Evolutionary conservation across 2,113 vertebrate species (phyloP).

Genomic region (Anguilla japonica): DNA sequence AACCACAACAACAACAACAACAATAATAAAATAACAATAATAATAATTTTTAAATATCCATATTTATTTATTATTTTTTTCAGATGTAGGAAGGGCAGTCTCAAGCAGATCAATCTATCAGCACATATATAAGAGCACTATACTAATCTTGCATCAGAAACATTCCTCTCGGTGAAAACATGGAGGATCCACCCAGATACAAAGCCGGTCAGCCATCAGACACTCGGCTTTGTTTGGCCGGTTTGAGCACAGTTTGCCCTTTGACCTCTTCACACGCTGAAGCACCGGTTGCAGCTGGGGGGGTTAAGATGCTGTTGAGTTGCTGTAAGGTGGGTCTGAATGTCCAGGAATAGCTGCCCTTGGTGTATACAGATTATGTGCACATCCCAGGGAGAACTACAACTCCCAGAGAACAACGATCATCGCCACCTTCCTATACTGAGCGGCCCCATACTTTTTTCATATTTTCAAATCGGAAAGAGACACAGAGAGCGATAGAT

Average conservation of each 20-base stretch:
- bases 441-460: background rate
- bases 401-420: slow-evolving; percentile 20
- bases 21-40: too few relatives aligned
- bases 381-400: background rate
- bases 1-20: too few relatives aligned
- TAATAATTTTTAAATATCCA: too few relatives aligned
- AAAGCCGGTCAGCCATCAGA: background rate
- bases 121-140: background rate
- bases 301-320: background rate
- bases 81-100: background rate
- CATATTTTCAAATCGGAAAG: too few relatives aligned
- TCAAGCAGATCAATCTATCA: background rate
- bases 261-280: background rate
- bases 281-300: background rate
- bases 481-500: background rate
- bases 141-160: background rate
- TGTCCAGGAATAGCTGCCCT: background rate
- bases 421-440: background rate
- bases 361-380: background rate
- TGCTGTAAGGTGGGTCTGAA: background rate
- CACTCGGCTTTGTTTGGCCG: background rate
- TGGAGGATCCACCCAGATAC: background rate
- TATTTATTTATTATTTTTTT: background rate
- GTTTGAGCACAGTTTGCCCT: background rate
- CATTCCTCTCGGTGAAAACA: background rate